Conservation (phyloP, 2,888 invertebrate species). For the Synanthedon andrenaeformis region DNA sequence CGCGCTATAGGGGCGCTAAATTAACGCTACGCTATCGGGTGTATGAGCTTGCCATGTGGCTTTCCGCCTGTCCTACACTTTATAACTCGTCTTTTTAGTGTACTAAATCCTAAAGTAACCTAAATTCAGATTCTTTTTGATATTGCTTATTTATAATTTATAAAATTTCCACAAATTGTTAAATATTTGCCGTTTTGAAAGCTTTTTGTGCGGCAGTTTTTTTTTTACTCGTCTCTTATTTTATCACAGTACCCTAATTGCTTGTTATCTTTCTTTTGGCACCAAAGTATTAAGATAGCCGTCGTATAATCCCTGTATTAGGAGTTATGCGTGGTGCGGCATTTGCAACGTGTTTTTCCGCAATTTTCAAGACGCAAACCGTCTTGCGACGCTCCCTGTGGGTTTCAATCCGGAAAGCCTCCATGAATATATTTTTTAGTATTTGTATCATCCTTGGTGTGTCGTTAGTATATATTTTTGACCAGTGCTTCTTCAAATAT, state of each 20-base stretch:
- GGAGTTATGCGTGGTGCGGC: constrained; percentile 63
- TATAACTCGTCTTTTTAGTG: too few species aligned
- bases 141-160: too few species aligned
- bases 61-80: too few species aligned
- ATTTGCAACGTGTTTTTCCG: constrained; percentile 59
- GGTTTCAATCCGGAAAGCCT: constrained; percentile 65
- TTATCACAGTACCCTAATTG: constrained; percentile 33
- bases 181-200: too few species aligned
- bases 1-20: too few species aligned
- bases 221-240: not conserved
- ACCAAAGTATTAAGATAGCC: constrained; percentile 57
- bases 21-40: too few species aligned
- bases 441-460: constrained; percentile 68
- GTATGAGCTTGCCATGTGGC: too few species aligned
- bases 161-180: too few species aligned
- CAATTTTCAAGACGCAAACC: constrained; percentile 50
- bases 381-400: constrained; percentile 44
- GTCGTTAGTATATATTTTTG: constrained; percentile 57
- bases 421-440: constrained; percentile 70
- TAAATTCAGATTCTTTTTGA: too few species aligned
- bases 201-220: too few species aligned
- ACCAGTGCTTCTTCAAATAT: too few species aligned
- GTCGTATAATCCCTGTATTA: constrained; percentile 64
- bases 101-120: too few species aligned
- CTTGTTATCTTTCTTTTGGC: constrained; percentile 63